Evolutionary conservation across 2,113 vertebrate species (phyloP), one percentile per base, ranked within the genome.

Genomic region (Xenopus laevis): DNA sequence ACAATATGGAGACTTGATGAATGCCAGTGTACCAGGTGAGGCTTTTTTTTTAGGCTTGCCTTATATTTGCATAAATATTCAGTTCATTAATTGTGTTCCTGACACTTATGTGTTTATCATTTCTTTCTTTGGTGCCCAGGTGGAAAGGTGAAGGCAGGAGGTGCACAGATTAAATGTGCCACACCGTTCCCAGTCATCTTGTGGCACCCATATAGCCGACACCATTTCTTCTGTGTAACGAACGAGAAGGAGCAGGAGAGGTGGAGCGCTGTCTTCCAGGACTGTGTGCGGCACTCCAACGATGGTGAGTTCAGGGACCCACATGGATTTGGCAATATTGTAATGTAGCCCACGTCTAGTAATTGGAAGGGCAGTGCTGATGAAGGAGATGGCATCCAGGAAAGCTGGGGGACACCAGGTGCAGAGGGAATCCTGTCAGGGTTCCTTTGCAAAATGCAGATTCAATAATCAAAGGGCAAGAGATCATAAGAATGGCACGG

Each of bases 221-320:
- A 98, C 82, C 90, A 95, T 67, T 96, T 94, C 85, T 98, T 97
- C 88, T 97, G 93, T 0, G 90, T 96, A 79, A 91, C 93, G 92
- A 96, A 93, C 0, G 94, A 95, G 82, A 94, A 95, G 27, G 97
- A 98, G 82, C 97, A 98, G 83, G 84, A 89, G 78, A 95, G 93
- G 85, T 98, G 97, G 97, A 85, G 87, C 0, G 95, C 95, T 0
- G 95, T 98, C 23, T 91, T 98, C 83, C 95, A 95, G 87, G 97
- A 98, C 81, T 98, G 97, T 0, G 85, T 96, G 33, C 79, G 96
- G 7, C 95, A 98, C 80, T 85, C 91, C 82, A 96, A 97, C 87
- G 94, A 98, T 0, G 95, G 97, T 98, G 87, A 89, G 93, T 71
- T 0, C 0, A 0, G 0, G 30, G 30, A 33, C 33, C 23, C 33